Conservation (phyloP, 2,888 invertebrate genomes). For the Elegia similella region DNA sequence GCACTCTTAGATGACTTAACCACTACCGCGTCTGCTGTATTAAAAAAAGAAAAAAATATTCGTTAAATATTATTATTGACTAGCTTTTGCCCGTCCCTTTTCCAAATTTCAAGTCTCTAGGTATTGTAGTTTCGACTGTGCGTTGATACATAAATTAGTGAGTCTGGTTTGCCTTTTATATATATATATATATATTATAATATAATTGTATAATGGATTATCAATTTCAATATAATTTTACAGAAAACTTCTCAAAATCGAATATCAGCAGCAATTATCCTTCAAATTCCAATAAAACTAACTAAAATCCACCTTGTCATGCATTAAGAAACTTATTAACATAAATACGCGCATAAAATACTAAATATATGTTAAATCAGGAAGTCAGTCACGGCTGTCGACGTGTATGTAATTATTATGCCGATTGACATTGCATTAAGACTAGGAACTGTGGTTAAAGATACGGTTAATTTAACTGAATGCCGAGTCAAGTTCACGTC, state of each 20-base stretch:
- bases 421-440: conserved; percentile 11
- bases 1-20: too few relatives aligned
- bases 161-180: too few relatives aligned
- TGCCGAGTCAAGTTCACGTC: conserved; percentile 9
- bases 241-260: neutral
- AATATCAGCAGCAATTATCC: conserved; percentile 1
- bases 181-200: too few relatives aligned
- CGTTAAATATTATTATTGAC: too few relatives aligned
- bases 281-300: neutral
- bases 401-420: conserved; percentile 1
- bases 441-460: conserved; percentile 10
- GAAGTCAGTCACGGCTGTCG: conserved; percentile 3
- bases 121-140: too few relatives aligned
- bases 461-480: conserved; percentile 8
- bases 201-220: too few relatives aligned
- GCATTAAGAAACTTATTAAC: conserved; percentile 3
- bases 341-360: neutral
- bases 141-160: too few relatives aligned
- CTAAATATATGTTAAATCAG: conserved; percentile 3
- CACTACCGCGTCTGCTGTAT: too few relatives aligned
- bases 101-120: too few relatives aligned
- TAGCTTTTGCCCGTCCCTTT: too few relatives aligned
- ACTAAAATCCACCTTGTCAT: conserved; percentile 8
- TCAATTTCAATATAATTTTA: too few relatives aligned
- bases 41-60: too few relatives aligned